These are phyloP conservation scores for Phoebastria nigripes DNA, from an alignment of 2,797 vertebrate genomes.

Conservation along the genomic window DNA sequence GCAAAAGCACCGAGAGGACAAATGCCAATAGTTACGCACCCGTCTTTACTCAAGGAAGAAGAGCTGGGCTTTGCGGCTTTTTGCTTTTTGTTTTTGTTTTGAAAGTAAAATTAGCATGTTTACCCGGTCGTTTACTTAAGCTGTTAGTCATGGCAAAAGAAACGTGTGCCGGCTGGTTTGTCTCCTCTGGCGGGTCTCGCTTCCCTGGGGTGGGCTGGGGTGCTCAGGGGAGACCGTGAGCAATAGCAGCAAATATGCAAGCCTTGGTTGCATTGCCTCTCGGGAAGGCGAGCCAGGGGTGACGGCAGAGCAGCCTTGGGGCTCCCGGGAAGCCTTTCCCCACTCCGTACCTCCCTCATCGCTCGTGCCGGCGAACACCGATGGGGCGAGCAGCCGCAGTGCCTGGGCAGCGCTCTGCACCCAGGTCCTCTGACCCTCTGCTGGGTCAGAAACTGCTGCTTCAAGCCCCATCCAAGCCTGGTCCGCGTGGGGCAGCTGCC, in stretches of 20 bases:
- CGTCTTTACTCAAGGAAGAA: neutral
- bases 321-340: neutral
- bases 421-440: neutral
- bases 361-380: accelerated
- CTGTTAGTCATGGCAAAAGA: neutral
- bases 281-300: neutral
- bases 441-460: neutral
- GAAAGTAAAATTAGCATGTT: constrained; percentile 29
- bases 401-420: neutral
- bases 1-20: neutral
- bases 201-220: neutral
- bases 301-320: neutral
- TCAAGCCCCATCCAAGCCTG: neutral
- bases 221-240: neutral
- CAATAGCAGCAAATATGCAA: neutral
- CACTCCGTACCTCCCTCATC: accelerated
- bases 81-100: neutral
- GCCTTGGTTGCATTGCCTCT: neutral
- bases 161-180: neutral
- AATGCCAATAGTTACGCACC: neutral
- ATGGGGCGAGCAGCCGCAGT: accelerated
- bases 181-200: neutral
- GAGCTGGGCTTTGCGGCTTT: neutral
- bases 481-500: accelerated
- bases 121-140: neutral